Evolutionary conservation across 2,888 invertebrate species (phyloP).

Genomic region (Altica lythri): DNA sequence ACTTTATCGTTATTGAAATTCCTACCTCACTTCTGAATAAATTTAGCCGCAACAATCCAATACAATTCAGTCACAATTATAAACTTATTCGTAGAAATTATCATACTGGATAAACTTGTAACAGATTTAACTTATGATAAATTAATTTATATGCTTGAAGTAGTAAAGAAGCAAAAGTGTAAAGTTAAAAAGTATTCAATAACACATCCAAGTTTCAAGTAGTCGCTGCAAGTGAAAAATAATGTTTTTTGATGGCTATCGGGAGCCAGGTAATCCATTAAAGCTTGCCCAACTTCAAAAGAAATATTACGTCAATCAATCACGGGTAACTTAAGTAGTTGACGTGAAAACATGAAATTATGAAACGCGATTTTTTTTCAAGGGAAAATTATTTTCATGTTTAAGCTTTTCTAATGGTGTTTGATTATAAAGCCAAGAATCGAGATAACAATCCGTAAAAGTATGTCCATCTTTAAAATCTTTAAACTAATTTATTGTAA

Average conservation of each 20-base stretch:
- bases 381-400: conserved; percentile 13
- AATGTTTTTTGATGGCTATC: conserved; percentile 13
- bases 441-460: not conserved
- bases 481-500: too few relatives aligned
- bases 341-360: conserved; percentile 48
- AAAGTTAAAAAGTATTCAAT: conserved; percentile 2
- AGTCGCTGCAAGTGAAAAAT: conserved; percentile 8
- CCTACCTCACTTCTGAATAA: conserved; percentile 6
- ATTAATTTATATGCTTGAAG: conserved; percentile 9
- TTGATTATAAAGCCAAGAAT: not conserved
- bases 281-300: conserved; percentile 24
- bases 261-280: conserved; percentile 18
- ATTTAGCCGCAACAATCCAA: conserved; percentile 4
- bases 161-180: not conserved
- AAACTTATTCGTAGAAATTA: conserved; percentile 6
- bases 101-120: conserved; percentile 10
- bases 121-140: conserved; percentile 3
- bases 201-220: not conserved
- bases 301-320: conserved; percentile 37
- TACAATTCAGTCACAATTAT: conserved; percentile 4
- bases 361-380: conserved; percentile 35
- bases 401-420: conserved; percentile 9
- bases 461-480: not conserved
- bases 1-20: too few relatives aligned
- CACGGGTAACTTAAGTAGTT: conserved; percentile 39